Conservation (phyloP, 2,888 invertebrate species). For the Tetanocera ferruginea region DNA sequence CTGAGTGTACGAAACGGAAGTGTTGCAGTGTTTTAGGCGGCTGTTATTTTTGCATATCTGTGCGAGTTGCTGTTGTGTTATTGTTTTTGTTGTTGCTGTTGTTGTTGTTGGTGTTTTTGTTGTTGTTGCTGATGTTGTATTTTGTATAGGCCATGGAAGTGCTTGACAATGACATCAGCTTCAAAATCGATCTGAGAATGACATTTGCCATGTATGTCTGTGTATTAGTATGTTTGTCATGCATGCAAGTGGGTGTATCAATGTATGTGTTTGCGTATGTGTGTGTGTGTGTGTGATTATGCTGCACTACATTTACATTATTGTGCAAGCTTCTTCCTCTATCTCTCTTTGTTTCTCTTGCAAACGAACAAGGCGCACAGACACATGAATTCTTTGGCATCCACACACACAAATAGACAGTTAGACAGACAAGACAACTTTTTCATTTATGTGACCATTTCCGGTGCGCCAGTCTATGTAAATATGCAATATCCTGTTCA, state of each 20-base stretch:
- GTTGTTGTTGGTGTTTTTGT: neutral
- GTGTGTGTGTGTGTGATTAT: neutral
- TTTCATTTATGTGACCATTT: slow-evolving; percentile 33
- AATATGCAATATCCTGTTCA: slow-evolving; percentile 35
- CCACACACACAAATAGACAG: slow-evolving; percentile 6
- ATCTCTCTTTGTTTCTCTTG: neutral
- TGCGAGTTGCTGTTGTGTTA: neutral
- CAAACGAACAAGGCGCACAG: neutral
- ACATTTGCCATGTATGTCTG: slow-evolving; percentile 16
- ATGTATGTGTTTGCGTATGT: neutral
- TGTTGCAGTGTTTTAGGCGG: slow-evolving; percentile 30
- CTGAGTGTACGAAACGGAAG: slow-evolving; percentile 18
- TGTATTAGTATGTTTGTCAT: neutral
- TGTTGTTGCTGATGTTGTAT: slow-evolving; percentile 1
- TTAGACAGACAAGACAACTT: slow-evolving; percentile 10
- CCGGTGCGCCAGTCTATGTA: slow-evolving; percentile 29
- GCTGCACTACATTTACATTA: neutral
- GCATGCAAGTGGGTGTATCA: neutral
- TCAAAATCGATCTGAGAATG: slow-evolving; percentile 33
- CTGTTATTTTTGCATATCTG: neutral
- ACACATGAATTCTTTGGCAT: neutral
- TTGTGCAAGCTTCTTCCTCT: neutral
- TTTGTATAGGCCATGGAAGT: slow-evolving; percentile 23
- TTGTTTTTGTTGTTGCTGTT: neutral
- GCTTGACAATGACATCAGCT: slow-evolving; percentile 33